These are phyloP conservation scores for Sebastiscus tertius DNA, from an alignment of 2,797 vertebrate species.

Conservation along the genomic window DNA sequence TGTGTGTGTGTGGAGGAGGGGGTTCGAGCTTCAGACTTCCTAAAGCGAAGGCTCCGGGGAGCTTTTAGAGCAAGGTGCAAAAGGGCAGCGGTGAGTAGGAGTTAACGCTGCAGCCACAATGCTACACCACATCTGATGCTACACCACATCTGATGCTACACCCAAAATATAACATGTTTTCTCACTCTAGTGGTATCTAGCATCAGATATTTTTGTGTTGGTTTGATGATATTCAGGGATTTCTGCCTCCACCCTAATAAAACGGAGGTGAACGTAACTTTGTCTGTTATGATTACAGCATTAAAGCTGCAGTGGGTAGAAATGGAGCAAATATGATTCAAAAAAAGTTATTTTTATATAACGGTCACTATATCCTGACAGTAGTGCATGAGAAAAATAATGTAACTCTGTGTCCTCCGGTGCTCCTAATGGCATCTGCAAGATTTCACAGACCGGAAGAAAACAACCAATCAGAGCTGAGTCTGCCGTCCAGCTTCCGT, in stretches of 20 bases:
- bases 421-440: too few relatives aligned
- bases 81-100: slow-evolving; percentile 61
- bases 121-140: not conserved
- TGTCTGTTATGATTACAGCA: not conserved
- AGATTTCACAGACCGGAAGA: too few relatives aligned
- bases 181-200: not conserved
- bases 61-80: slow-evolving; percentile 79
- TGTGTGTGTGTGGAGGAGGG: slow-evolving; percentile 47
- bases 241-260: not conserved
- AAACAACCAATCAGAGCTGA: too few relatives aligned
- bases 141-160: not conserved
- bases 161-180: not conserved
- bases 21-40: slow-evolving; percentile 62
- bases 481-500: too few relatives aligned
- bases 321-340: too few relatives aligned
- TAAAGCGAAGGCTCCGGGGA: slow-evolving; percentile 66
- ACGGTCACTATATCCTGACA: too few relatives aligned
- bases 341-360: too few relatives aligned
- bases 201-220: not conserved
- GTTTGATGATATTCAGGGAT: not conserved
- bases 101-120: slow-evolving; percentile 17
- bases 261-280: not conserved
- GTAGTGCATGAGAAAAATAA: too few relatives aligned
- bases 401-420: too few relatives aligned
- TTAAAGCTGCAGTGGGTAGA: not conserved